Base-by-base conservation (phyloP, 2,113 vertebrate species). In the Pelecanoides urinatrix region DNA sequence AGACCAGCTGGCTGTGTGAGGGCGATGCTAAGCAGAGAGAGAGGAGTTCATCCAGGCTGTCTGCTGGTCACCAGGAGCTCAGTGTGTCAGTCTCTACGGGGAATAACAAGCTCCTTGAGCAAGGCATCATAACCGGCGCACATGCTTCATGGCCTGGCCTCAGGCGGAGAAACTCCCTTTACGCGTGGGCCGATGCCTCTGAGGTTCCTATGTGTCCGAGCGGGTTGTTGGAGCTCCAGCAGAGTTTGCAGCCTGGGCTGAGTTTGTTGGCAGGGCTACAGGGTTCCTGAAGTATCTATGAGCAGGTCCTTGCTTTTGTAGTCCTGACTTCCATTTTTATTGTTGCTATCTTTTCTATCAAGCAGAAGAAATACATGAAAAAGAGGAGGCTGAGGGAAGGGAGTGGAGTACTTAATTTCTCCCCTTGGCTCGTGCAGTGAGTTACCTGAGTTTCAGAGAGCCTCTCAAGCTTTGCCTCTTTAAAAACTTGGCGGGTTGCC, bases 1-100 rank as follows among this genome's bases (percentile, higher is more conserved):
- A 90, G 73, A 96, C 96, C 94, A 94, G 90, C 90, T 96, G 95
- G 73, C 74, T 95, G 44, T 73, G 67, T 1, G 25, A 96, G 72
- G 29, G 32, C 0, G 5, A 80, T 88, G 87, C 77, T 52, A 32
- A 88, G 66, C 81, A 78, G 52, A 30, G 70, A 90, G 62, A 73
- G 84, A 94, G 87, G 93, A 93, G 62, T 53, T 86, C 62, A 45
- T 72, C 17, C 23, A 82, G 92, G 73, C 52, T 0, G 0, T 27
- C 66, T 94, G 53, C 92, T 91, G 96, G 74, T 88, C 87, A 93
- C 74, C 74, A 42, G 53, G 53, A 94, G 61, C 90, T 95, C 84
- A 13, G 34, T 11, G 52, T 75, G 70, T 42, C 76, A 68, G 34
- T 50, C 61, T 88, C 40, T 52, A 8, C 4, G 2, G 49, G 34